These are phyloP conservation scores for Lacanobia oleracea DNA, from an alignment of 2,888 invertebrate genomes.

Conservation along the genomic window DNA sequence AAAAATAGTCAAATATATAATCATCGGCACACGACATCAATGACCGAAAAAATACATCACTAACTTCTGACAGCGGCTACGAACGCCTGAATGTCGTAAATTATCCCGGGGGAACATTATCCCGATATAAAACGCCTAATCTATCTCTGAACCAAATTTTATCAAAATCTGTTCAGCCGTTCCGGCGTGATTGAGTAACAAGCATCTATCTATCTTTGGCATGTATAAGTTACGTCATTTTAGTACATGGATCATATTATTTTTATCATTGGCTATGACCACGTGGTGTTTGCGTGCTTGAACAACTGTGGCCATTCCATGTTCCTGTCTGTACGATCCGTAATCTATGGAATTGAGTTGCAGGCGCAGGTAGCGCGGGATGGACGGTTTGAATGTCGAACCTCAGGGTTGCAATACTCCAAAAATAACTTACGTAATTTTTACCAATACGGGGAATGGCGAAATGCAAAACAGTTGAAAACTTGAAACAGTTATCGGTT, in stretches of 20 bases:
- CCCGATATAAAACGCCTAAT: no score
- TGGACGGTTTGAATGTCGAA: slow-evolving; percentile 86
- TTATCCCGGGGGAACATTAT: no score
- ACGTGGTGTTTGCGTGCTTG: slow-evolving; percentile 73
- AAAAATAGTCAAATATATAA: slow-evolving; percentile 40
- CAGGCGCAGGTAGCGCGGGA: slow-evolving; percentile 87
- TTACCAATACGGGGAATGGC: background rate
- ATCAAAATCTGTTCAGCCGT: no score
- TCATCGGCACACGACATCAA: slow-evolving; percentile 55
- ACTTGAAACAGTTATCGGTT: background rate
- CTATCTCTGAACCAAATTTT: no score
- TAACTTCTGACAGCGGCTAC: no score
- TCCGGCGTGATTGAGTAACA: no score
- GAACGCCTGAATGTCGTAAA: no score
- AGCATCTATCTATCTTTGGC: no score
- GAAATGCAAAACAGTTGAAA: slow-evolving; percentile 12
- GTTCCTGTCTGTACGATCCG: slow-evolving; percentile 65
- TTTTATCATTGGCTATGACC: slow-evolving; percentile 69
- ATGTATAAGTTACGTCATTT: slow-evolving; percentile 65
- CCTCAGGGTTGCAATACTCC: slow-evolving; percentile 76
- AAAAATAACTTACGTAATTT: slow-evolving; percentile 30
- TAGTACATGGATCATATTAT: slow-evolving; percentile 68
- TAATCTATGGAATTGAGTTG: slow-evolving; percentile 77
- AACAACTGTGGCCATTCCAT: slow-evolving; percentile 61
- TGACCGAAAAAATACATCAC: slow-evolving; percentile 67